A percentile compares a stretch with the other conserved stretches of the same genome.
Conservation (phyloP, 2,888 invertebrate species). For the Dorcus hopei region DNA sequence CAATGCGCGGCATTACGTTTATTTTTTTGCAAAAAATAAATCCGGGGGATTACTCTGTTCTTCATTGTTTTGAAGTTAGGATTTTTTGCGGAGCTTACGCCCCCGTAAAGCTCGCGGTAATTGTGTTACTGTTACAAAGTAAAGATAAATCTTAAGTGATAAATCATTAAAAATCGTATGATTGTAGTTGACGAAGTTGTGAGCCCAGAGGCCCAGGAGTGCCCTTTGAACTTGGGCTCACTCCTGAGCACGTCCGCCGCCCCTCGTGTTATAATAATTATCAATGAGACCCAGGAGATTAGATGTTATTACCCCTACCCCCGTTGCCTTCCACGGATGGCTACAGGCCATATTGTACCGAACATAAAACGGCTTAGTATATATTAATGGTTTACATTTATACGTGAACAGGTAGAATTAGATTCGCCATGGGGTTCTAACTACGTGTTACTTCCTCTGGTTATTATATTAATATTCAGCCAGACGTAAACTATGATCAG, state of each 20-base stretch:
- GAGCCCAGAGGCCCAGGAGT: constrained; percentile 43
- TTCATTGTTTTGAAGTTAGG: no score
- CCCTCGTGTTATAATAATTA: constrained; percentile 49
- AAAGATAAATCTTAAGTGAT: constrained; percentile 11
- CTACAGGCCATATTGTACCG: constrained; percentile 27
- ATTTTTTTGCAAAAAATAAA: neutral
- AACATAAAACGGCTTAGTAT: constrained; percentile 25
- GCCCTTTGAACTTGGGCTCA: constrained; percentile 42
- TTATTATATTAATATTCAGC: neutral
- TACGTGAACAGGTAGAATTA: constrained; percentile 16
- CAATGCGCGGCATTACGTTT: neutral
- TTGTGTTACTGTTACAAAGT: constrained; percentile 13
- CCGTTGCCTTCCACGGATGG: constrained; percentile 23
- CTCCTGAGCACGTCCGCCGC: constrained; percentile 30
- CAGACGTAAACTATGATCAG: neutral
- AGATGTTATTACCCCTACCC: constrained; percentile 41
- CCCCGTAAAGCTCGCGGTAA: neutral
- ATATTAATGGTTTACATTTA: constrained; percentile 24
- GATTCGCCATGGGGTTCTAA: constrained; percentile 9
- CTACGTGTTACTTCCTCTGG: constrained; percentile 9
- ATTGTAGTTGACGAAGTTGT: constrained; percentile 35
- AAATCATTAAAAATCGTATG: constrained; percentile 20
- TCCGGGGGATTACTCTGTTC: no score
- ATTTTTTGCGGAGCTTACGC: no score
- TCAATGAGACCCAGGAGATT: constrained; percentile 48